A percentile compares a stretch with the other conserved stretches of the same genome.
Conservation (phyloP, 2,113 vertebrate genomes). For the Antidorcas marsupialis region DNA sequence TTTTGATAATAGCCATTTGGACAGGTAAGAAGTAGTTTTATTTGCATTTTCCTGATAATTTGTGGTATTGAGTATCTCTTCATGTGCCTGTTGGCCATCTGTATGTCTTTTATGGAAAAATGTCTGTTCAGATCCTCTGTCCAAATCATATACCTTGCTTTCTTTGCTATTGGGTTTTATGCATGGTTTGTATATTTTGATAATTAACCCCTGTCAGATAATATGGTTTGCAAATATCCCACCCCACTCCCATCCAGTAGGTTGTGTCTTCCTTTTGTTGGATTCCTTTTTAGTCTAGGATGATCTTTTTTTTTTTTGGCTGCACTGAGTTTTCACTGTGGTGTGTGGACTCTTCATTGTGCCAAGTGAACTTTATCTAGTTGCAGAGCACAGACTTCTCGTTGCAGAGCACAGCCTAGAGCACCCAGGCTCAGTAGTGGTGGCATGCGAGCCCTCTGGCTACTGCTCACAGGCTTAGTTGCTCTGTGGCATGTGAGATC, state of each 20-base stretch:
- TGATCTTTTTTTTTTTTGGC: neutral
- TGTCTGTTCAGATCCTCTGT: neutral
- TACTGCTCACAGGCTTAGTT: neutral
- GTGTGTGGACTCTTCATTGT: neutral
- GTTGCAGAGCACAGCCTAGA: neutral
- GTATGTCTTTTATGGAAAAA: neutral
- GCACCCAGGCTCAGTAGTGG: neutral
- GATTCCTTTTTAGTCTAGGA: neutral
- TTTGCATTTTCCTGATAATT: neutral
- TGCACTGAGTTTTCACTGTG: neutral
- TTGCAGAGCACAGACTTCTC: neutral
- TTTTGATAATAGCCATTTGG: neutral
- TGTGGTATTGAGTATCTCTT: neutral
- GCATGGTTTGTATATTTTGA: neutral
- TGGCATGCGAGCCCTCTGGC: neutral
- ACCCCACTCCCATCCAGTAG: neutral
- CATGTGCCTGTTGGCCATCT: neutral
- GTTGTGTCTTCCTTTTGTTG: neutral
- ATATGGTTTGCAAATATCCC: neutral
- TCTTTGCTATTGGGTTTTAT: neutral
- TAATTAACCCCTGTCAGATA: neutral
- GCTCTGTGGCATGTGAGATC: neutral
- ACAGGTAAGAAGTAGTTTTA: neutral
- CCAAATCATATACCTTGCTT: neutral
- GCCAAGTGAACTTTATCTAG: neutral